A percentile compares a stretch with the other conserved stretches of the same genome.
Evolutionary conservation across 2,888 invertebrate genomes (phyloP).

Genomic region (Andrena dorsata): DNA sequence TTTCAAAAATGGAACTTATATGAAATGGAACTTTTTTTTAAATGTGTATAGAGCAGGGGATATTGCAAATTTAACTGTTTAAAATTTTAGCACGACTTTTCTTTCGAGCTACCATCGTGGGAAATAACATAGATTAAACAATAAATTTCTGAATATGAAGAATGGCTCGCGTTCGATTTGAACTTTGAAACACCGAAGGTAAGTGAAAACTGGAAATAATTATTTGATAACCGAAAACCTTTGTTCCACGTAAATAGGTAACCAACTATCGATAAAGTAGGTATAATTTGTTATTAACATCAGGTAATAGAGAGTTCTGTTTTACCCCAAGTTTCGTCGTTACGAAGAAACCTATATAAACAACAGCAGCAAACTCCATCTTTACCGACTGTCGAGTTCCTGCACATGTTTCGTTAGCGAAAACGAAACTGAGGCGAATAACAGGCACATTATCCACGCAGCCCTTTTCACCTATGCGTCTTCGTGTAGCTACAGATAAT

Average conservation of each 20-base stretch:
- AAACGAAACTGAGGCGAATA: slow-evolving; percentile 14
- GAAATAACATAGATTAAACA: no score
- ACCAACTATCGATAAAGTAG: neutral
- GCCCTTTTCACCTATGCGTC: neutral
- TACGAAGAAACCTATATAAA: neutral
- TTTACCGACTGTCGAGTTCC: slow-evolving; percentile 17
- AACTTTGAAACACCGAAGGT: no score
- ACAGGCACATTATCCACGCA: slow-evolving; percentile 9
- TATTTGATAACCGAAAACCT: no score
- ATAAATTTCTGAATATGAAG: no score
- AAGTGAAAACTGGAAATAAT: no score
- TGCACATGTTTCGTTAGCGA: neutral
- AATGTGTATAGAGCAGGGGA: no score
- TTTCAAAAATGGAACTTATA: no score
- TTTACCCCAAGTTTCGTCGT: neutral
- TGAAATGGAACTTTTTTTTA: no score
- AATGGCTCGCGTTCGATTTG: no score
- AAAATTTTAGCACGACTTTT: no score
- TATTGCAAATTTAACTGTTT: no score
- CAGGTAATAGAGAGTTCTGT: neutral
- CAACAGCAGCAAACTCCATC: neutral
- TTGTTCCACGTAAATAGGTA: neutral
- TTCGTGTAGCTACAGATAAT: neutral
- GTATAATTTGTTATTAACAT: neutral
- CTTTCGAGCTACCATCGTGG: no score